Evolutionary conservation across 2,797 vertebrate species (phyloP), one percentile per base, ranked within the genome.

Genomic region (Taeniopygia guttata): DNA sequence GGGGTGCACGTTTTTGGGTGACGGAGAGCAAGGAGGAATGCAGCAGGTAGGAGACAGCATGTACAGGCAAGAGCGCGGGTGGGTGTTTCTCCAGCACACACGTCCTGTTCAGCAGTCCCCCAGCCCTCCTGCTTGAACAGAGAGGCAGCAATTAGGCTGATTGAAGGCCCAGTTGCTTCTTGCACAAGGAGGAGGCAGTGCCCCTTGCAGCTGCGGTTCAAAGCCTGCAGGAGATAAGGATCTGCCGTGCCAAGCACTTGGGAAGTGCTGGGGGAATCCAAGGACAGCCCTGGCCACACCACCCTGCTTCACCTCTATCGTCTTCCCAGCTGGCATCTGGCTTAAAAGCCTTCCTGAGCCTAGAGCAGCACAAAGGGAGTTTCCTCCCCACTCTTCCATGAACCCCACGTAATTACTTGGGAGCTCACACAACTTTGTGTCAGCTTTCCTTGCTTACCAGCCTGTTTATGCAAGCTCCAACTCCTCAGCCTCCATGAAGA

Each of bases 131-230:
- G 83, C 52, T 23, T n/a, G 84, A 51, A 72, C 89, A 56, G 49
- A 5, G 34, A 94, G 84, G 92, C 83, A 89, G 94, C 78, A 94
- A 89, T 93, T 89, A 95, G 22, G 56, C 42, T 84, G 88, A 82
- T 29, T 94, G 90, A 66, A 87, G 68, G 74, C 93, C 88, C 85
- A 52, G 63, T 76, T 67, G 11, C 52, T 84, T 63, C 67, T 92
- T 95, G 84, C 92, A 89, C 84, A 95, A 90, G 9, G 9, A 30
- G 29, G 34, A 89, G 90, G 89, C 93, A 85, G 38, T 89, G 67
- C 84, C 60, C 83, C 84, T 93, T 73, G 78, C 70, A 90, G 90
- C 75, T 80, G 20, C 0, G 9, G 74, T 80, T 94, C 90, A 87
- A 84, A 89, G 81, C 36, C 2, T 25, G 5, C 1, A 59, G 36